These are phyloP conservation scores for Cyrtonyx montezumae DNA, from an alignment of 2,113 vertebrate species.

Conservation along the genomic window DNA sequence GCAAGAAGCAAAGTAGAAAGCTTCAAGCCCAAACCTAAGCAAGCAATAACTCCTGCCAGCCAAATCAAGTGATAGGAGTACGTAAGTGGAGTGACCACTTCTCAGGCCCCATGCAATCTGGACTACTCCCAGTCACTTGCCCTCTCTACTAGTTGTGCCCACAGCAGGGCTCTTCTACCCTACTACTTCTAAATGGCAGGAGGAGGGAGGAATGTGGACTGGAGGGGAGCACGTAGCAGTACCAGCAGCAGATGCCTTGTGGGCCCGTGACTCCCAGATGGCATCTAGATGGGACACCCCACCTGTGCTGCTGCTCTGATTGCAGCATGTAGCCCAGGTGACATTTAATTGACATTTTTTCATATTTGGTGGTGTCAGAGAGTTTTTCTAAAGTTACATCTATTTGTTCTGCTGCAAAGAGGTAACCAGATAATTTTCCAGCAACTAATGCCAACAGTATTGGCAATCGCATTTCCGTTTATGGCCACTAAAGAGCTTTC, in stretches of 20 bases:
- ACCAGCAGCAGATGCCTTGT: not conserved
- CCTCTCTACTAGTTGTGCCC: not conserved
- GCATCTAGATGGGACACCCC: not conserved
- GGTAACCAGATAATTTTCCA: not conserved
- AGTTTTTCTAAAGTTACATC: not conserved
- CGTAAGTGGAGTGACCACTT: accelerated
- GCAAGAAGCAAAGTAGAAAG: not conserved
- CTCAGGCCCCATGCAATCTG: accelerated
- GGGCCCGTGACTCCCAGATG: not conserved
- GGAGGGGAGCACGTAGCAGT: not conserved
- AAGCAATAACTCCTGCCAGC: not conserved
- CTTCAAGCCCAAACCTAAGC: not conserved
- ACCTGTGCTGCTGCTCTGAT: not conserved
- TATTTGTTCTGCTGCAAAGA: not conserved
- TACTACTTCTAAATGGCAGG: not conserved
- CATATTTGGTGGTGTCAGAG: not conserved
- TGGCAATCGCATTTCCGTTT: not conserved
- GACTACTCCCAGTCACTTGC: not conserved
- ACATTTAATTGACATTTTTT: not conserved
- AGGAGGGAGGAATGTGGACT: not conserved
- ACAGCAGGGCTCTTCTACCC: not conserved
- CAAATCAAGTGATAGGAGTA: not conserved
- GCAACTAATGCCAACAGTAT: not conserved
- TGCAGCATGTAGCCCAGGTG: not conserved
- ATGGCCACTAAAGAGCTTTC: not conserved